Base-by-base conservation (phyloP, 2,888 invertebrate genomes). In the Hemaris fuciformis region DNA sequence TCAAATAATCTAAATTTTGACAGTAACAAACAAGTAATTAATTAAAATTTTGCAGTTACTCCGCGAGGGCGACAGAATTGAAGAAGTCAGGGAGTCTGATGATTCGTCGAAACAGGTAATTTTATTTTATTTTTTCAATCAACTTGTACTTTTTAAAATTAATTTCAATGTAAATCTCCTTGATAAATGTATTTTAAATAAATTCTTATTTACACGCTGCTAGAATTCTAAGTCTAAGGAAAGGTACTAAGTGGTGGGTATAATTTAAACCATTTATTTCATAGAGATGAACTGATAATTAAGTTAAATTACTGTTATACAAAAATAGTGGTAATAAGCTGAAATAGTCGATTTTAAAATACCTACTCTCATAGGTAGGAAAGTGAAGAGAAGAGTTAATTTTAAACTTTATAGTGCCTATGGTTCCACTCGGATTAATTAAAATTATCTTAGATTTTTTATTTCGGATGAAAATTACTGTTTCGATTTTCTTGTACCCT, bases 41-140 rank as follows among this genome's bases (percentile, higher is more conserved):
- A 53, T 58, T 61, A 46, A 60, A 7, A 56, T 27, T 76, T 79
- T 15, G 31, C 79, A 87, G 87, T 64, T 87, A 31, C 73, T 88
- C 2, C 83, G 81, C 2, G 88, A 86, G 57, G 86, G 84, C 0
- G 85, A 83, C 57, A 72, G 73, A 34, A 69, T 77, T 31, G 80
- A 80, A 1, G 80, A 84, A 2, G 71, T 81, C 0, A 75, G 66
- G 8, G 80, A 81, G 46, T 20, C 34, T 46, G 72, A 77, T 3
- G 76, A 75, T 41, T 67, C 78, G 2, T 69, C 76, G 1, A 79
- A 78, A 71, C 81, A 78, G 82, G 83, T 85, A 70, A 53, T 61
- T 53, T n/a, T 58, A 38, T n/a, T 34, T 13, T 15, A 20, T 22
- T 5, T 8, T 38, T 38, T 4, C 3, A 34, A 13, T 3, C 13